Base-by-base conservation (phyloP, 1,140 invertebrate genomes). In the Gonatopus flavifemur region DNA sequence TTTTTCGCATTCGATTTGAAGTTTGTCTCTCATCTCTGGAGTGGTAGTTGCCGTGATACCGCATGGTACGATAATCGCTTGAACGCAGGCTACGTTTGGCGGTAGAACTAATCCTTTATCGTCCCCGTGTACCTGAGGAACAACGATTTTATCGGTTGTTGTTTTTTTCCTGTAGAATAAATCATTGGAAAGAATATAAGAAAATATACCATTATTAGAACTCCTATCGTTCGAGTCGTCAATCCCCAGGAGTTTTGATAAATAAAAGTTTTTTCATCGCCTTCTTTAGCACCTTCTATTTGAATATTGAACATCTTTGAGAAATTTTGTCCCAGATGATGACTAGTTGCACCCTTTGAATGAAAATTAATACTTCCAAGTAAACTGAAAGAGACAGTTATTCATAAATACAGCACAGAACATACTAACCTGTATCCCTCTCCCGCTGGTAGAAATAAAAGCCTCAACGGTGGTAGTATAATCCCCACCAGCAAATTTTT, bases 221-320 rank as follows among this genome's bases (percentile, higher is more conserved):
- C 77, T 72, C 89, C 90, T 60, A 96, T 96, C 0, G 95, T 95
- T 55, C 97, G 83, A 0, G 98, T 99, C 0, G 96, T 98, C 10
- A 99, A 66, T 24, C 96, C 98, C 97, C 97, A 99, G 0, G 96
- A 98, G 76, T 98, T 99, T 77, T 99, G 97, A 76, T 87, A 98
- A 3, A 94, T 93, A 74, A 84, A 96, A 62, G 87, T 84, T 68
- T 96, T 94, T 66, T 96, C 89, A 47, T 90, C 83, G n/a, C 61
- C 62, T 6, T 92, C 95, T 52, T 91, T 88, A 3, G 91, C 93
- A 74, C 98, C 90, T 75, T 99, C 95, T 67, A 88, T 94, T 5
- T 90, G 82, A 52, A 99, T 96, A 55, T 98, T 94, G 80, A 99
- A 99, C 96, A 99, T 99, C 78, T 96, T 97, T 0, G 95, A 96